These are phyloP conservation scores for Catharus ustulatus DNA, from an alignment of 2,797 vertebrate genomes.

Conservation along the genomic window DNA sequence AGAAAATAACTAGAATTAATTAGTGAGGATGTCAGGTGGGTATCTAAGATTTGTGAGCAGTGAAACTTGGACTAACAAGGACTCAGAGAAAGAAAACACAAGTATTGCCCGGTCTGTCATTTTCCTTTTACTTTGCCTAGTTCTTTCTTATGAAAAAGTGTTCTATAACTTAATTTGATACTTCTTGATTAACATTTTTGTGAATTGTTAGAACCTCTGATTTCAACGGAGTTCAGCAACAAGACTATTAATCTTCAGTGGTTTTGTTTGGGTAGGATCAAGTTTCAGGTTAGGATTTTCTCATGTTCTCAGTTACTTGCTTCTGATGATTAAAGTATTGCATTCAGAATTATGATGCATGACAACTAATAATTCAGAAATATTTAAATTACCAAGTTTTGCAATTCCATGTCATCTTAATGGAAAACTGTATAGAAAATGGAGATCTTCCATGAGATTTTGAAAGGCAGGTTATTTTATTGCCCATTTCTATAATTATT, in stretches of 20 bases:
- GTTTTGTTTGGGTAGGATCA: neutral
- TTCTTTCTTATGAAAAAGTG: neutral
- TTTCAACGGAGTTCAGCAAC: neutral
- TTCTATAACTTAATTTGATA: neutral
- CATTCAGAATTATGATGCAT: neutral
- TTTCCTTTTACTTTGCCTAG: neutral
- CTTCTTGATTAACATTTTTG: neutral
- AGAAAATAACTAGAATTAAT: neutral
- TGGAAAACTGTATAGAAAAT: neutral
- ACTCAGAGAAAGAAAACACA: neutral
- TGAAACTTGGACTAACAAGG: neutral
- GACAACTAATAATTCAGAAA: neutral
- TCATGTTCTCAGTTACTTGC: neutral
- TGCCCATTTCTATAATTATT: neutral
- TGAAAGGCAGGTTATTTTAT: neutral
- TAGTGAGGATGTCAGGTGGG: neutral
- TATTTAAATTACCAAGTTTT: neutral
- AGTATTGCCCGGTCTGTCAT: neutral
- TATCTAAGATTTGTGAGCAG: neutral
- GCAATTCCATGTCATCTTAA: neutral
- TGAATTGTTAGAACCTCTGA: neutral
- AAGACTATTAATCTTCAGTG: neutral
- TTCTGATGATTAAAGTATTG: neutral
- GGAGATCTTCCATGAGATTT: neutral
- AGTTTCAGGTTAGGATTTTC: neutral